Evolutionary conservation across 2,113 vertebrate species (phyloP), one percentile per base, ranked within the genome.

Genomic region (Hippoglossus stenolepis): DNA sequence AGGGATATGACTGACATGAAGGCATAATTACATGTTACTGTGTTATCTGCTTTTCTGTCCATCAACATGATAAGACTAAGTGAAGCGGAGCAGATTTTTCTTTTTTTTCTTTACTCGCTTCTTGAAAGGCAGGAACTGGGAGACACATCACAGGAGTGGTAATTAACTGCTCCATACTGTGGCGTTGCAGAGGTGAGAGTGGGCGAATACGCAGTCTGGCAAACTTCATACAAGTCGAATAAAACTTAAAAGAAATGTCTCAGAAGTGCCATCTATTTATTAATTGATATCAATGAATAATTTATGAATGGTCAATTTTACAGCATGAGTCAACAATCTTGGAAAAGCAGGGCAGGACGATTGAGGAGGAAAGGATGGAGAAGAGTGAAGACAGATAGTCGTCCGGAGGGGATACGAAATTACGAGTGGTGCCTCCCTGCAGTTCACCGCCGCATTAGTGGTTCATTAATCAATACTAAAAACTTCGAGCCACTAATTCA

Each of bases 391-490:
- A 65, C 67, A 47, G 73, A 75, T 28, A 72, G 65, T 14, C 17
- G 56, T 69, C 85, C 57, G 59, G 76, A 64, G 73, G 65, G 71
- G 60, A 77, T 38, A 63, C 23, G 70, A 76, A 86, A 80, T 83
- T 84, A 77, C 79, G 70, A 82, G 57, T 24, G 62, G 45, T 49
- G 73, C 58, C 75, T 67, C 68, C 75, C 61, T 57, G 43, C 53
- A 80, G 77, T 70, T 79, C 68, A 64, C 62, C 26, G 35, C 76
- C 67, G 63, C 40, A 64, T 58, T n/a, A 21, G 65, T 4, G 84
- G 59, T 87, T 84, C 77, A 88, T 88, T 79, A 83, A 79, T 81
- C 81, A 83, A 79, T 69, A 82, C 75, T 70, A 81, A 87, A 87
- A 89, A 77, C 73, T 83, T 70, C 79, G 12, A 31, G 17, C 57